phyloP scores from a whole-genome alignment of 53 echinoderm and acorn worm species.

The Stichopus horrens region DNA sequence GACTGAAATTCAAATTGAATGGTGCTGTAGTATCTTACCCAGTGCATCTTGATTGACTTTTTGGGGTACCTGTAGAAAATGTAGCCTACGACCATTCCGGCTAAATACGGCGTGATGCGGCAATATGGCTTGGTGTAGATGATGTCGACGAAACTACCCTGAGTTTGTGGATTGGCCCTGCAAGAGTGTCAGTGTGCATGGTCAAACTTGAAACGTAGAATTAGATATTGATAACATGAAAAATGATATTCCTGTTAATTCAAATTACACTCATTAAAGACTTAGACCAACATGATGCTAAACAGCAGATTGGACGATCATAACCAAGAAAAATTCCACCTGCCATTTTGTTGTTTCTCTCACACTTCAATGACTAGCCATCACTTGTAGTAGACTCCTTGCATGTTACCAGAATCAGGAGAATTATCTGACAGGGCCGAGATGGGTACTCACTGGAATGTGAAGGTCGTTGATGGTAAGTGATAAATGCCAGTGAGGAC shows the following conservation, averaged over 20 bases:
- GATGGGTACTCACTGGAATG: no score
- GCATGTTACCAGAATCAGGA: no score
- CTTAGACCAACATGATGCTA: no score
- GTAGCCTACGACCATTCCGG: constrained; percentile 82
- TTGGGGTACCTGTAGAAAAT: constrained; percentile 58
- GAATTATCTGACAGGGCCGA: no score
- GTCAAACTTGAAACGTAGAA: background rate
- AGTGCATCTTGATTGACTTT: constrained; percentile 61
- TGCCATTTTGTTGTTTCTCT: no score
- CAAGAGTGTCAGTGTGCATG: background rate
- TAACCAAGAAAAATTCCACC: no score
- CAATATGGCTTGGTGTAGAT: constrained; percentile 93
- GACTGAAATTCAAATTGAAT: no score
- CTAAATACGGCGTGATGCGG: constrained; percentile 88
- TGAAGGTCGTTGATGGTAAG: background rate
- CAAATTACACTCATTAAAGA: background rate
- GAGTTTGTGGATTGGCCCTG: background rate
- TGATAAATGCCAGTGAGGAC: constrained; percentile 4
- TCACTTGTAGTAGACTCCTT: no score
- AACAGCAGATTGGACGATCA: no score
- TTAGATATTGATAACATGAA: background rate
- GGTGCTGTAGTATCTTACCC: constrained; percentile 57
- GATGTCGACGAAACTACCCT: constrained; percentile 18
- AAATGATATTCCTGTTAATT: background rate
- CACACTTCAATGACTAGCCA: no score